Evolutionary conservation across 2,888 invertebrate genomes (phyloP).

Genomic region (Eupithecia subumbrata): DNA sequence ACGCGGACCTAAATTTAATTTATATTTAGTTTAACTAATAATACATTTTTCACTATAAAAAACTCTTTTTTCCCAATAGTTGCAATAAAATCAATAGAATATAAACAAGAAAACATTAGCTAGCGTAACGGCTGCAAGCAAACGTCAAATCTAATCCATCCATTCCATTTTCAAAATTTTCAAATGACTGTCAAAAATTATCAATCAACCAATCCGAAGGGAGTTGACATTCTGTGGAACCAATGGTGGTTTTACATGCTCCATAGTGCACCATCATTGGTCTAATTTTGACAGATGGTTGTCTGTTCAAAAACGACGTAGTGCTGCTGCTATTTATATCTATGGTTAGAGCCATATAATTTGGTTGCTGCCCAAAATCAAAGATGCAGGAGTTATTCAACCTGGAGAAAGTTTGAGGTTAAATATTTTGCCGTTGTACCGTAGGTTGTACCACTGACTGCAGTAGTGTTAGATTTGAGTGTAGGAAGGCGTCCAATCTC

Average conservation of each 20-base stretch:
- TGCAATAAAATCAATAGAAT: slow-evolving; percentile 38
- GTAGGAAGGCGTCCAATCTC: no score
- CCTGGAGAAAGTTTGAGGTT: no score
- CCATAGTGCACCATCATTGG: not conserved
- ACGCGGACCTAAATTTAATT: slow-evolving; percentile 15
- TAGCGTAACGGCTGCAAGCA: slow-evolving; percentile 68
- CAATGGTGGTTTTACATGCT: not conserved
- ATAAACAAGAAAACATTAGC: slow-evolving; percentile 58
- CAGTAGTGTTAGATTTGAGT: no score
- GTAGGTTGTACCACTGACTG: no score
- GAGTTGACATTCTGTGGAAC: not conserved
- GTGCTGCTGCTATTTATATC: no score
- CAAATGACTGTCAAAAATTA: slow-evolving; percentile 12
- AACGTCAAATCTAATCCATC: slow-evolving; percentile 35
- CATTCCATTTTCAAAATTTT: slow-evolving; percentile 31
- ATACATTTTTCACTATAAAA: slow-evolving; percentile 27
- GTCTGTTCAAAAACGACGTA: not conserved
- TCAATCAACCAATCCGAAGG: not conserved
- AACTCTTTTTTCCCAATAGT: slow-evolving; percentile 25
- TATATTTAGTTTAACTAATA: slow-evolving; percentile 10
- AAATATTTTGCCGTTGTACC: no score
- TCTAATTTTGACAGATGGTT: not conserved
- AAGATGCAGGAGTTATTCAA: no score
- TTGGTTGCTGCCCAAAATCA: no score
- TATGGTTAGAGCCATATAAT: no score